These are phyloP conservation scores for Cosmia trapezina DNA, from an alignment of 2,888 invertebrate species.

Conservation along the genomic window DNA sequence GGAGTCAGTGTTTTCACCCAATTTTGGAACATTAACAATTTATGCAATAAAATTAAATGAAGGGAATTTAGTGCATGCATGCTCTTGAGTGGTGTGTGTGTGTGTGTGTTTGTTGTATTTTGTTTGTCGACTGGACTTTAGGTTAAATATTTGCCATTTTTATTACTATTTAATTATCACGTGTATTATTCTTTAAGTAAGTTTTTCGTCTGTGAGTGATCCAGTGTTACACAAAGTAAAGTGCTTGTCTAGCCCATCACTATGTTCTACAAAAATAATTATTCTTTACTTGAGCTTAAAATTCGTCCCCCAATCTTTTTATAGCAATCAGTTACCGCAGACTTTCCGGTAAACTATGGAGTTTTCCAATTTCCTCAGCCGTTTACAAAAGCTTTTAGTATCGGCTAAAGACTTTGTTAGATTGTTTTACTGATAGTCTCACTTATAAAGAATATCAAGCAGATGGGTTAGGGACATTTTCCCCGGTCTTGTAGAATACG, in stretches of 20 bases:
- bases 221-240: not conserved
- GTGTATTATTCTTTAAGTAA: too few species aligned
- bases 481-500: not conserved
- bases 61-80: too few species aligned
- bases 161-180: too few species aligned
- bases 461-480: constrained; percentile 8
- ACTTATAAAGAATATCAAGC: constrained; percentile 44
- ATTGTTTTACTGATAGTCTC: constrained; percentile 53
- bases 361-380: constrained; percentile 52
- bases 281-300: not conserved
- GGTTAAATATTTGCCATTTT: too few species aligned
- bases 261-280: not conserved
- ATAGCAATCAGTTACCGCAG: constrained; percentile 29
- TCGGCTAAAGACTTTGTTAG: constrained; percentile 48
- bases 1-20: too few species aligned
- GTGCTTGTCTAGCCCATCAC: not conserved
- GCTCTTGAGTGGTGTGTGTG: too few species aligned
- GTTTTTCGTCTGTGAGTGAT: too few species aligned
- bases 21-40: too few species aligned
- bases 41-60: too few species aligned
- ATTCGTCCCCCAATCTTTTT: not conserved
- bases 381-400: constrained; percentile 57
- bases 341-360: constrained; percentile 36
- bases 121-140: too few species aligned
- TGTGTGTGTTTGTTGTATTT: too few species aligned